Conservation (phyloP, 2,797 vertebrate genomes). For the Carapus acus region DNA sequence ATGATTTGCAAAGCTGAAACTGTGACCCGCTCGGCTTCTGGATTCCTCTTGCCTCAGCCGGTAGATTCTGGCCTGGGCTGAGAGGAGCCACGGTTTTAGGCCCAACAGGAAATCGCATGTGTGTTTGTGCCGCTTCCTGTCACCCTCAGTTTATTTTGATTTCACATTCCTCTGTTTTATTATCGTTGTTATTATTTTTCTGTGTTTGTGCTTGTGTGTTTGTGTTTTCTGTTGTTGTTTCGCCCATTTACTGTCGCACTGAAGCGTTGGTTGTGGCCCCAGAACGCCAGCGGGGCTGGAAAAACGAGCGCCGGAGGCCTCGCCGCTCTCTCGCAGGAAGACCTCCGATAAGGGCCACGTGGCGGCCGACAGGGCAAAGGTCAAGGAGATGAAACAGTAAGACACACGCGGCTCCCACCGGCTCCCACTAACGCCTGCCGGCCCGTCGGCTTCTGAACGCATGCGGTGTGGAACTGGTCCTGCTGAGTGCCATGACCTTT, state of each 20-base stretch:
- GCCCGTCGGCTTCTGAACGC: constrained; percentile 33
- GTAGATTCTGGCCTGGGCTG: constrained; percentile 39
- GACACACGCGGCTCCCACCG: constrained; percentile 41
- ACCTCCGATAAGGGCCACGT: constrained; percentile 81
- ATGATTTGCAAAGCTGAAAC: too few relatives aligned
- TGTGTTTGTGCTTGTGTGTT: constrained; percentile 49
- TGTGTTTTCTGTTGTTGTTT: constrained; percentile 26
- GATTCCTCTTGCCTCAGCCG: too few relatives aligned
- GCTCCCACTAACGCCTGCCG: constrained; percentile 4
- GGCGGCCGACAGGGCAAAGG: constrained; percentile 79
- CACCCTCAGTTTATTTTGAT: constrained; percentile 25
- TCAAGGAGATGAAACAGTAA: constrained; percentile 96
- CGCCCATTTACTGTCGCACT: constrained; percentile 40
- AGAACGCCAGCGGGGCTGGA: constrained; percentile 76
- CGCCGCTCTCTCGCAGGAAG: constrained; percentile 89
- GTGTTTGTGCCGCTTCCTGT: constrained; percentile 29
- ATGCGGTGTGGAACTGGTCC: constrained; percentile 43
- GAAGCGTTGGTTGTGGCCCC: constrained; percentile 73
- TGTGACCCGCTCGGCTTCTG: too few relatives aligned
- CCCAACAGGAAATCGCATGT: constrained; percentile 61
- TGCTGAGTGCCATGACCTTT: constrained; percentile 28
- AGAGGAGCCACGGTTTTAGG: constrained; percentile 33
- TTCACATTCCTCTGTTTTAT: constrained; percentile 25
- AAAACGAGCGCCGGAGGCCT: constrained; percentile 85
- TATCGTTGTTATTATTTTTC: constrained; percentile 38